Conservation (phyloP, 2,888 invertebrate genomes). For the Ophion ventricosus region DNA sequence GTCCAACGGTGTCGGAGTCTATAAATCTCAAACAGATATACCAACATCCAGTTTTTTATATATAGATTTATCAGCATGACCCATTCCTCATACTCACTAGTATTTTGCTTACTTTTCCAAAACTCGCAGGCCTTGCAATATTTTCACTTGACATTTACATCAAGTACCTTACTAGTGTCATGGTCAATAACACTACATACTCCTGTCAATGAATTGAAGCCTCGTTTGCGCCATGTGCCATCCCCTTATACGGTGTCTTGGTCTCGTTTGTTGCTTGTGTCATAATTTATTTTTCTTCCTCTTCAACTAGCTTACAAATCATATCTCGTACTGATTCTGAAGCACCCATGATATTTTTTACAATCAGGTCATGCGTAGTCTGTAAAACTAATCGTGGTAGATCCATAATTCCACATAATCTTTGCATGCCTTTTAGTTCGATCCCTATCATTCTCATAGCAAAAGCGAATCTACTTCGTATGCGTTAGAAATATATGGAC, state of each 20-base stretch:
- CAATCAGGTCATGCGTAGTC: slow-evolving; percentile 35
- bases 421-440: slow-evolving; percentile 15
- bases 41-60: too few relatives aligned
- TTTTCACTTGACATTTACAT: slow-evolving; percentile 42
- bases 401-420: slow-evolving; percentile 52
- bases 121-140: slow-evolving; percentile 55
- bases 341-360: slow-evolving; percentile 20
- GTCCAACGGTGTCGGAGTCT: too few relatives aligned
- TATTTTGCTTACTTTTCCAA: slow-evolving; percentile 35
- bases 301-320: slow-evolving; percentile 36
- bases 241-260: slow-evolving; percentile 46
- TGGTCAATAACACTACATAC: slow-evolving; percentile 59
- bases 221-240: slow-evolving; percentile 53
- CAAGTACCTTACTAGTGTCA: slow-evolving; percentile 50
- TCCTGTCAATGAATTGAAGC: slow-evolving; percentile 55
- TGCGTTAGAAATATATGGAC: slow-evolving; percentile 19
- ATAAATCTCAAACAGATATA: too few relatives aligned
- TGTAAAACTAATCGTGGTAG: slow-evolving; percentile 32
- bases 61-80: slow-evolving; percentile 45
- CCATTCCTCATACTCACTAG: slow-evolving; percentile 53
- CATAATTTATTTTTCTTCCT: slow-evolving; percentile 47
- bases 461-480: slow-evolving; percentile 14
- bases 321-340: slow-evolving; percentile 3
- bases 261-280: slow-evolving; percentile 6
- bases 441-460: slow-evolving; percentile 30